Percentiles rank a stretch among this genome's conserved stretches.
Conservation (phyloP, 2,113 vertebrate species). For the Sander lucioperca region DNA sequence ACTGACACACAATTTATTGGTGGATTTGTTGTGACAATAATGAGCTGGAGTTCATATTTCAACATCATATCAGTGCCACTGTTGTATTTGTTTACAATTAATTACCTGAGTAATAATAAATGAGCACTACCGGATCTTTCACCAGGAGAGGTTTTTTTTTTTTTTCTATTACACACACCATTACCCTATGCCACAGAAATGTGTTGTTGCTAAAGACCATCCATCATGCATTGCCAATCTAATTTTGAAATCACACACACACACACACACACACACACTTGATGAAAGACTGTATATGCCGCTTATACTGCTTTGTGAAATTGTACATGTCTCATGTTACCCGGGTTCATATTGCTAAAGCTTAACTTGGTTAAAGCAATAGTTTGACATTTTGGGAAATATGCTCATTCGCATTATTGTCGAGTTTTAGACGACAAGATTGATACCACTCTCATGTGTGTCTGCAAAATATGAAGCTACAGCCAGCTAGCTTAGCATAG, state of each 20-base stretch:
- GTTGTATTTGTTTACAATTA: slow-evolving; percentile 67
- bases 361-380: background rate
- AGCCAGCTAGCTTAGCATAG: background rate
- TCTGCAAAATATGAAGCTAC: background rate
- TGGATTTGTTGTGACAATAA: slow-evolving; percentile 63
- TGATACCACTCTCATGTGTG: background rate
- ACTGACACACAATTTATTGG: slow-evolving; percentile 66
- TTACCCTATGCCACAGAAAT: slow-evolving; percentile 68
- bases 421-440: background rate
- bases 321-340: background rate
- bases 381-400: background rate
- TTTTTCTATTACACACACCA: slow-evolving; percentile 74
- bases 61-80: slow-evolving; percentile 54
- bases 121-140: slow-evolving; percentile 49
- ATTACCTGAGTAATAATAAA: slow-evolving; percentile 70
- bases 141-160: slow-evolving; percentile 26
- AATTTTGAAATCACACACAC: slow-evolving; percentile 45
- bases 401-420: background rate
- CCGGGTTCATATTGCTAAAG: background rate
- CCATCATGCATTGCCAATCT: slow-evolving; percentile 59
- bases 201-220: slow-evolving; percentile 55
- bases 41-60: slow-evolving; percentile 67
- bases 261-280: slow-evolving; percentile 14
- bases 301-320: slow-evolving; percentile 27
- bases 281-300: background rate